Evolutionary conservation across 2,888 invertebrate species (phyloP).

Genomic region (Orchestes rusci): DNA sequence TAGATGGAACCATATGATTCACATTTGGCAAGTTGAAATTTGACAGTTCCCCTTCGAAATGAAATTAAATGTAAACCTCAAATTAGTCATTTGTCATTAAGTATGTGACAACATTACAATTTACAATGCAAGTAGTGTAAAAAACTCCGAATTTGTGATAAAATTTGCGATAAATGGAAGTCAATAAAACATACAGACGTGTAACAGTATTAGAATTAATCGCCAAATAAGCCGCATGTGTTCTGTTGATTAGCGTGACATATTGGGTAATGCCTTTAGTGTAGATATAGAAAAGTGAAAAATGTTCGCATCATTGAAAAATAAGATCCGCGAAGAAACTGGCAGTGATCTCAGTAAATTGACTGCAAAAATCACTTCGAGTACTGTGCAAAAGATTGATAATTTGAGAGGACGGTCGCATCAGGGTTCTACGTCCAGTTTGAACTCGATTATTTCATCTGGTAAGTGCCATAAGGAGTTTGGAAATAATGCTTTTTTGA

Average conservation of each 20-base stretch:
- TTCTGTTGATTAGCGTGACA: too few relatives aligned
- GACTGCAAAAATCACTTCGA: constrained; percentile 45
- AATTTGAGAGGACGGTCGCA: constrained; percentile 43
- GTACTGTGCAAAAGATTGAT: constrained; percentile 48
- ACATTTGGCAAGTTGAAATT: too few relatives aligned
- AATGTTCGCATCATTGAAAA: constrained; percentile 84
- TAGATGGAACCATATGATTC: too few relatives aligned
- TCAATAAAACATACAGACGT: constrained; percentile 12
- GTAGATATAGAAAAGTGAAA: too few relatives aligned
- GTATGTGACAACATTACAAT: too few relatives aligned
- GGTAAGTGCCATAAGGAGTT: constrained; percentile 8
- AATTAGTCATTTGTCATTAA: too few relatives aligned
- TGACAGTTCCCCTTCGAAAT: too few relatives aligned
- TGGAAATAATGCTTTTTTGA: too few relatives aligned
- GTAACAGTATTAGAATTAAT: constrained; percentile 7
- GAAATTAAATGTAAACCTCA: too few relatives aligned
- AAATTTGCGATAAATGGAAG: constrained; percentile 5
- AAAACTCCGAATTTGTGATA: background rate
- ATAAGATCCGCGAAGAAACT: constrained; percentile 84
- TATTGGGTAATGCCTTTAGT: too few relatives aligned
- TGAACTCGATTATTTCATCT: constrained; percentile 43
- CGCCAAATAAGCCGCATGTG: constrained; percentile 1
- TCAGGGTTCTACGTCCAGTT: constrained; percentile 45
- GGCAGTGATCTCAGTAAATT: constrained; percentile 63
- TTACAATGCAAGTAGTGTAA: too few relatives aligned